These are phyloP conservation scores for Ctenochaetus hawaiiensis DNA, from an alignment of 2,797 vertebrate genomes.

Conservation along the genomic window DNA sequence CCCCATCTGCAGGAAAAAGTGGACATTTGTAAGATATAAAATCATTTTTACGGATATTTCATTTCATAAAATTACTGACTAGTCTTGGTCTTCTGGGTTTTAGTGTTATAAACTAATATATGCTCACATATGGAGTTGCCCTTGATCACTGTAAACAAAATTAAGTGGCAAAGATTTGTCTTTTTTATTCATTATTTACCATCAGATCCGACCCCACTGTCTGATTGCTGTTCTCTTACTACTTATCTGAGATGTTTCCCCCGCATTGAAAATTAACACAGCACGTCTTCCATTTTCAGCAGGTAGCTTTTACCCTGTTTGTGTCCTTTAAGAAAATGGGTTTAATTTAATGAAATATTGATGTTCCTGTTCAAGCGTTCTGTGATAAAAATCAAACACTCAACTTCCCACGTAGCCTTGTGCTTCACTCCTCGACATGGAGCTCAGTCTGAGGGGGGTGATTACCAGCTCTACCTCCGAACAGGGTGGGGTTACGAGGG, in stretches of 20 bases:
- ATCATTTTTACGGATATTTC: not conserved
- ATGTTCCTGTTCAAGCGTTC: conserved; percentile 33
- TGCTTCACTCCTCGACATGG: conserved; percentile 30
- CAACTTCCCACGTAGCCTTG: conserved; percentile 43
- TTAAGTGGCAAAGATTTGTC: not conserved
- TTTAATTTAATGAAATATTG: conserved; percentile 66
- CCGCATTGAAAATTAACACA: conserved; percentile 43
- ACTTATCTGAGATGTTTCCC: conserved; percentile 8
- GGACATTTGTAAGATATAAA: not conserved
- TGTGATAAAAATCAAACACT: conserved; percentile 63
- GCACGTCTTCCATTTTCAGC: conserved; percentile 42
- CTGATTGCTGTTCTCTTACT: conserved; percentile 21
- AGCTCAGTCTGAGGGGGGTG: conserved; percentile 48
- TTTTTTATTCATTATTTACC: not conserved
- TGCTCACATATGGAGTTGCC: too few species aligned
- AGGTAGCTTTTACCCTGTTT: conserved; percentile 35
- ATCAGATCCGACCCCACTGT: conserved; percentile 9
- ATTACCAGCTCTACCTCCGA: conserved; percentile 52
- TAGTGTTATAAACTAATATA: too few species aligned
- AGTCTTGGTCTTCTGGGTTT: not conserved
- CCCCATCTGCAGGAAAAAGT: not conserved
- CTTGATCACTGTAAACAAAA: not conserved
- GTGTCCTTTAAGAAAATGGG: conserved; percentile 35
- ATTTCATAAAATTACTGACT: not conserved
- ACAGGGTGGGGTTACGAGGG: conserved; percentile 55